phyloP scores from a whole-genome alignment of 1,140 invertebrate genomes.

The Coboldia fuscipes region DNA sequence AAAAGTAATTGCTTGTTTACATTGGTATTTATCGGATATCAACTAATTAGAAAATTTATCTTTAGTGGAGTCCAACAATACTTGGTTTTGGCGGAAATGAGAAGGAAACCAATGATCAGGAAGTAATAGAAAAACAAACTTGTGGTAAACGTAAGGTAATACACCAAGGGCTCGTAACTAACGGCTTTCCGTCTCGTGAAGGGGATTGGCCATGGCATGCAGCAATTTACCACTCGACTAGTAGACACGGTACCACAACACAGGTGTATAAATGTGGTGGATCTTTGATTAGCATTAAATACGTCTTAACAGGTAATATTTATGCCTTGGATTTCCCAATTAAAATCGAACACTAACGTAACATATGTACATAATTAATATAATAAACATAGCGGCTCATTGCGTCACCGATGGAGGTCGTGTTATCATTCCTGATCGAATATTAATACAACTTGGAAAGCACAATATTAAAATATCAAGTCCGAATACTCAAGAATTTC shows the following conservation, averaged over 20 bases:
- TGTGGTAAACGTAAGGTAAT: neutral
- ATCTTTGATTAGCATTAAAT: constrained; percentile 27
- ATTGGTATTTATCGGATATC: neutral
- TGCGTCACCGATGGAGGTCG: neutral
- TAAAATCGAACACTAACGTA: too few species aligned
- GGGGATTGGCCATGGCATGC: constrained; percentile 1
- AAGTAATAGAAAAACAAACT: neutral
- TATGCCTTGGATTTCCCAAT: too few species aligned
- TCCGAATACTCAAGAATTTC: constrained; percentile 9
- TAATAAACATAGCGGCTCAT: constrained; percentile 1
- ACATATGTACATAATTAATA: neutral
- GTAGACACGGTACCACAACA: neutral
- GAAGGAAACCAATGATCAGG: neutral
- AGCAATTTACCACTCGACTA: neutral
- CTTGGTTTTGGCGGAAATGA: too few species aligned
- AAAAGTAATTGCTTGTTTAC: neutral
- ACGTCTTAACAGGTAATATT: constrained; percentile 28
- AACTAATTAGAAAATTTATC: neutral
- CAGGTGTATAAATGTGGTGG: constrained; percentile 27
- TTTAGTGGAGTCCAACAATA: neutral
- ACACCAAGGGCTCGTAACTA: neutral
- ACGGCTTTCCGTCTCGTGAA: neutral
- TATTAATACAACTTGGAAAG: constrained; percentile 26
- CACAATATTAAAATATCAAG: constrained; percentile 3
- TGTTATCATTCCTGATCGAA: constrained; percentile 4